Evolutionary conservation across 1,140 invertebrate species (phyloP), one percentile per base, ranked within the genome.

Genomic region (Daktulosphaira vitifoliae): DNA sequence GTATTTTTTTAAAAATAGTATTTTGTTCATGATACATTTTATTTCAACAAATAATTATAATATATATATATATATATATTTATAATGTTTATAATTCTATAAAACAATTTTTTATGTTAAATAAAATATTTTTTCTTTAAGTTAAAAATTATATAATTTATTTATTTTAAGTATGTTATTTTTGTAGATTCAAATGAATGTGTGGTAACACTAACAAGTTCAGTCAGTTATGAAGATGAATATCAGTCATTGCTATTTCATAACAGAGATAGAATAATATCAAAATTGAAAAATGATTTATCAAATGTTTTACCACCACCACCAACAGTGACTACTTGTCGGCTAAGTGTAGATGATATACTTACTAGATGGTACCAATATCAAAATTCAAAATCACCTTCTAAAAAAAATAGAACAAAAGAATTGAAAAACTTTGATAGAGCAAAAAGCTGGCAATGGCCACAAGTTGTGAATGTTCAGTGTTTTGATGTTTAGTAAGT

Each of bases 401-500:
- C 38, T 8, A 62, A 62, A 3, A 62, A 62, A 48, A 13, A 26
- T n/a, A 39, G 29, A 62, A 46, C 56, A 20, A 62, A 62, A 48
- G 25, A 48, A 3, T 33, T 62, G 11, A 62, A 62, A 62, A 62
- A 62, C 46, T 29, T 62, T 46, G 56, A 62, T 15, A 39, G 56
- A 5, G 56, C 56, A 18, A 62, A 29, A 7, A 46, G 29, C 46
- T 46, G 56, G 56, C 3, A 8, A 1, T 62, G 56, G 56, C 56
- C 56, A 29, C 39, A 62, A 33, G 42, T 62, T 15, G 16, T 37
- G 13, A 62, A 62, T 62, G 56, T 62, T 16, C 56, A 62, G 7
- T 62, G 56, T 48, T 62, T 62, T 46, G 56, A 62, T 62, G 56
- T 62, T 48, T 62, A 62, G 56, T 62, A 33, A 62, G 56, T 48